Percentiles rank a stretch among this genome's conserved stretches.
These are phyloP conservation scores for Anthoscopus minutus DNA, from an alignment of 2,113 vertebrate species.

Conservation along the genomic window DNA sequence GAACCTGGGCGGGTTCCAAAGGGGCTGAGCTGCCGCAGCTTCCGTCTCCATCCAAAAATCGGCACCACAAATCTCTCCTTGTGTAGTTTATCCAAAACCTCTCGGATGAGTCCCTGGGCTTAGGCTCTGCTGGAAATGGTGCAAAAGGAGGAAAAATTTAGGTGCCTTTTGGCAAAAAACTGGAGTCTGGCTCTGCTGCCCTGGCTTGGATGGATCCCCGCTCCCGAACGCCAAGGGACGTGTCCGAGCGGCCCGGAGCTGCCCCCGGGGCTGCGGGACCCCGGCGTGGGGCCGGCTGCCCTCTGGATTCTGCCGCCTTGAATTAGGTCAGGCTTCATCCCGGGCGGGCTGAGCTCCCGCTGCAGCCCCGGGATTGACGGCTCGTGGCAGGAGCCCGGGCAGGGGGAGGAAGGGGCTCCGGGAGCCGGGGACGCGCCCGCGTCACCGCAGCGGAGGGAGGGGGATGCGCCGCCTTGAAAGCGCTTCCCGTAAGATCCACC, in stretches of 20 bases:
- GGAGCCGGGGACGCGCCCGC: not conserved
- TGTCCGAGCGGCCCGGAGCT: not conserved
- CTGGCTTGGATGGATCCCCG: not conserved
- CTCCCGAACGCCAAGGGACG: not conserved
- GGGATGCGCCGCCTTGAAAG: not conserved
- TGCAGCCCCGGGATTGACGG: not conserved
- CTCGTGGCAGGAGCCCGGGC: not conserved
- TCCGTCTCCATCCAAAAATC: not conserved
- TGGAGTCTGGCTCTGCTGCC: not conserved
- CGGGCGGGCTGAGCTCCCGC: not conserved
- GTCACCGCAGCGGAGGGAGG: not conserved
- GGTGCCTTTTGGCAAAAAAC: not conserved
- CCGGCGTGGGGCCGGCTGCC: not conserved
- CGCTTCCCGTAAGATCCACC: not conserved
- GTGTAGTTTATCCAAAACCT: not conserved
- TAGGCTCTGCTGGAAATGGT: not conserved
- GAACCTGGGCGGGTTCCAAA: not conserved
- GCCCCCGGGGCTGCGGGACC: not conserved
- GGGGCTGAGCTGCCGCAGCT: not conserved
- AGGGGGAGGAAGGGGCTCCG: not conserved
- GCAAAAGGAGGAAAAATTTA: not conserved
- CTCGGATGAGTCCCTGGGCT: not conserved
- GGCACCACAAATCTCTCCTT: not conserved
- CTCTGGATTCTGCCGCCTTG: not conserved
- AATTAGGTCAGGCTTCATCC: conserved; percentile 59